phyloP scores from a whole-genome alignment of 2,113 vertebrate genomes.

The Aphelocoma coerulescens region DNA sequence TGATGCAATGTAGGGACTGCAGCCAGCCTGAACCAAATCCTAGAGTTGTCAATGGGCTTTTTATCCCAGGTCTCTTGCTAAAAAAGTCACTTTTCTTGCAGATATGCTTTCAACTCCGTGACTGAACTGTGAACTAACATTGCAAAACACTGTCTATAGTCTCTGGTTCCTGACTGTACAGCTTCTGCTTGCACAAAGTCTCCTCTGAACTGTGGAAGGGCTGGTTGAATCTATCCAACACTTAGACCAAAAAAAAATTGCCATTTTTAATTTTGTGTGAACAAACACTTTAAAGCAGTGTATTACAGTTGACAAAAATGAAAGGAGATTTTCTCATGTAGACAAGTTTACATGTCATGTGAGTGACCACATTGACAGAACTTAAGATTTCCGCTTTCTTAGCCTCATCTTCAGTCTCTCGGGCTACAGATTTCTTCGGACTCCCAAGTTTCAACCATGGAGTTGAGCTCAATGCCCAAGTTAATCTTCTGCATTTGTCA shows the following conservation, averaged over 20 bases:
- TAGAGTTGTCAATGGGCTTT: not conserved
- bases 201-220: not conserved
- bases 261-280: not conserved
- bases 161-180: not conserved
- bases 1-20: fast-evolving
- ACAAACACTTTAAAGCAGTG: not conserved
- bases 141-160: not conserved
- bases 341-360: not conserved
- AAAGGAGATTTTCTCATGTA: not conserved
- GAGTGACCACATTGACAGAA: not conserved
- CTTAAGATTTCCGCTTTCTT: not conserved
- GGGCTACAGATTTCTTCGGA: not conserved
- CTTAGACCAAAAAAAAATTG: fast-evolving
- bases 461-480: not conserved
- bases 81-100: not conserved
- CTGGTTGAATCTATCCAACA: not conserved
- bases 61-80: not conserved
- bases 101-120: not conserved
- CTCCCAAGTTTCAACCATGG: not conserved
- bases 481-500: not conserved
- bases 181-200: not conserved
- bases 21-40: not conserved
- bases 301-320: not conserved
- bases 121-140: not conserved
- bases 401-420: not conserved